phyloP scores from a whole-genome alignment of 2,888 invertebrate genomes.

The Stenodera caucasica region DNA sequence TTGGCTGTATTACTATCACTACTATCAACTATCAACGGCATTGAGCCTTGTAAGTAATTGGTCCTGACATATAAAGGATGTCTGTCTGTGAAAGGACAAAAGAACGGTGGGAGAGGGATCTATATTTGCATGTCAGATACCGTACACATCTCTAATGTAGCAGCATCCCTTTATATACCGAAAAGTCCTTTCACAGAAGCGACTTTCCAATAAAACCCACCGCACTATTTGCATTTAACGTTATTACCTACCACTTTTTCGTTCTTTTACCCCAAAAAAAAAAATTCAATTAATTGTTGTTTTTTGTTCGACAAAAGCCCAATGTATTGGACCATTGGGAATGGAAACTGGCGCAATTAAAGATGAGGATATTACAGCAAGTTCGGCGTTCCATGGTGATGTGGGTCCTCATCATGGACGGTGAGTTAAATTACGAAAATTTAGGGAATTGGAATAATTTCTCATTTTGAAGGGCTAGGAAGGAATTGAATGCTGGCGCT shows the following conservation, averaged over 20 bases:
- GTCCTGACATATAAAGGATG: slow-evolving; percentile 31
- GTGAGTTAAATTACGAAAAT: slow-evolving; percentile 58
- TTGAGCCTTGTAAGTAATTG: slow-evolving; percentile 50
- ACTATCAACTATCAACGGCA: slow-evolving; percentile 39
- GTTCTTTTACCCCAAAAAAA: slow-evolving; percentile 15
- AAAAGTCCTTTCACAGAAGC: slow-evolving; percentile 23
- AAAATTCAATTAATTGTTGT: slow-evolving; percentile 18
- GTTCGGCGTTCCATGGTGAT: slow-evolving; percentile 80
- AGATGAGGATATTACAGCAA: slow-evolving; percentile 80
- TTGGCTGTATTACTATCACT: slow-evolving; percentile 35
- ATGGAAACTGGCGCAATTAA: slow-evolving; percentile 83
- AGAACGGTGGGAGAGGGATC: no score
- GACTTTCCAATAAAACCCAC: slow-evolving; percentile 37
- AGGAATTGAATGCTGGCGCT: slow-evolving; percentile 83
- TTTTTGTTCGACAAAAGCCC: slow-evolving; percentile 55
- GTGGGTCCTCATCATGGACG: slow-evolving; percentile 86
- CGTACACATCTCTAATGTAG: slow-evolving; percentile 22
- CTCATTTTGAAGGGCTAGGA: slow-evolving; percentile 68
- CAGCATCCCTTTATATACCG: slow-evolving; percentile 29
- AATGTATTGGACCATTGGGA: slow-evolving; percentile 80
- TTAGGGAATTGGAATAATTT: no score
- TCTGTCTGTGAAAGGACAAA: slow-evolving; percentile 34
- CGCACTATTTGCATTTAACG: slow-evolving; percentile 42
- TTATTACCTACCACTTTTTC: no score
- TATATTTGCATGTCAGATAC: slow-evolving; percentile 43